phyloP scores from a whole-genome alignment of 2,797 vertebrate species.

The Sternarchorhynchus goeldii region DNA sequence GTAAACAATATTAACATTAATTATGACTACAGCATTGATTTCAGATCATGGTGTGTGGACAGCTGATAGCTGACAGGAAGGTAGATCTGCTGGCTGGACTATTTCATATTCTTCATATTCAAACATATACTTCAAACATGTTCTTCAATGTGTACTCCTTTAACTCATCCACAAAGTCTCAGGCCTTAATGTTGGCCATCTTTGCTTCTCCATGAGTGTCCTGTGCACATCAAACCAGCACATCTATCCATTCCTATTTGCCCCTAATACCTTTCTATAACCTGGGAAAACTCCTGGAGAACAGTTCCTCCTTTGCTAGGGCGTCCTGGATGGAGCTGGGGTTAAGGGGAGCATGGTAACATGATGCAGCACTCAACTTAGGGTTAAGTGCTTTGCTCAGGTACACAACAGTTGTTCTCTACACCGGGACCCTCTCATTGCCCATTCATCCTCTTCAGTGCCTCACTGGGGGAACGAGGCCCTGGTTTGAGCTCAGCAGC shows the following conservation, averaged over 20 bases:
- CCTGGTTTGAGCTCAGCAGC: conserved; percentile 46
- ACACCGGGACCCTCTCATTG: conserved; percentile 55
- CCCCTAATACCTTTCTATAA: conserved; percentile 50
- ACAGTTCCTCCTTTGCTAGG: conserved; percentile 51
- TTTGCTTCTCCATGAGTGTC: conserved; percentile 38
- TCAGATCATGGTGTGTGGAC: too few species aligned
- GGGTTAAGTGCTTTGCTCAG: conserved; percentile 62
- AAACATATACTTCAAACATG: not conserved
- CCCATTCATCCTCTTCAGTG: conserved; percentile 54
- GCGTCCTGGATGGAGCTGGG: conserved; percentile 58
- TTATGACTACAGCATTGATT: not conserved
- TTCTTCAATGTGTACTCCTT: not conserved
- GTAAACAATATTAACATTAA: not conserved
- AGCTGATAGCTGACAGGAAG: too few species aligned
- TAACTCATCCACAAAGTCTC: not conserved
- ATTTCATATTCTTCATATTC: not conserved
- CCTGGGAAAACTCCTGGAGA: conserved; percentile 57
- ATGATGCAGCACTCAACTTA: conserved; percentile 62
- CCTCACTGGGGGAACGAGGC: conserved; percentile 50
- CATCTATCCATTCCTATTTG: conserved; percentile 36
- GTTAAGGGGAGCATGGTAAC: conserved; percentile 57
- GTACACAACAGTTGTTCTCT: conserved; percentile 57
- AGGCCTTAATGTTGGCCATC: conserved; percentile 28
- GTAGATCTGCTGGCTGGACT: too few species aligned
- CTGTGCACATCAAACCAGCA: conserved; percentile 37